phyloP scores from a whole-genome alignment of 2,888 invertebrate species.

The Mythimna loreyi region DNA sequence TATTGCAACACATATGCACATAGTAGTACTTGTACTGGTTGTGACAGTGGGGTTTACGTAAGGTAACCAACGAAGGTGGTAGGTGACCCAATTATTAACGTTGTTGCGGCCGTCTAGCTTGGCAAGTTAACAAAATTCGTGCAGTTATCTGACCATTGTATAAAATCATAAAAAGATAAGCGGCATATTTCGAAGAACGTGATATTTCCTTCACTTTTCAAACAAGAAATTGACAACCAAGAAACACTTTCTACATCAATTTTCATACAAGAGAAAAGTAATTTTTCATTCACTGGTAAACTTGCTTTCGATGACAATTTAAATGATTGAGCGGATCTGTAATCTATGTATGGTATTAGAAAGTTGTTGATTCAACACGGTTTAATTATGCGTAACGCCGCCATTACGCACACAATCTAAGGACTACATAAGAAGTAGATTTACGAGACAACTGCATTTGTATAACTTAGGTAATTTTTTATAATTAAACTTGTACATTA shows the following conservation, averaged over 20 bases:
- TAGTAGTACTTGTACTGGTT: conserved; percentile 75
- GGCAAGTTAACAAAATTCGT: conserved; percentile 22
- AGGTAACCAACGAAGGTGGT: conserved; percentile 75
- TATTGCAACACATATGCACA: conserved; percentile 77
- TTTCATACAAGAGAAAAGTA: background rate
- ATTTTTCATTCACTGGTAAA: conserved; percentile 11
- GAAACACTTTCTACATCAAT: background rate
- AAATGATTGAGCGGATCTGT: conserved; percentile 58
- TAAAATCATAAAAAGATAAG: conserved; percentile 18
- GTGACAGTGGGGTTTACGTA: conserved; percentile 87
- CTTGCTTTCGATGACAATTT: conserved; percentile 47
- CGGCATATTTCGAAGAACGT: background rate
- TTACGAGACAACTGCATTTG: conserved; percentile 38
- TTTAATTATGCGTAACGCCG: conserved; percentile 73
- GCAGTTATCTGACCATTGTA: conserved; percentile 7
- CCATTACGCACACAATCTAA: conserved; percentile 63
- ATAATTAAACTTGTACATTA: background rate
- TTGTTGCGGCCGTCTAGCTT: conserved; percentile 64
- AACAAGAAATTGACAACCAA: too few species aligned
- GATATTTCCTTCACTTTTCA: background rate
- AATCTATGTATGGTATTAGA: conserved; percentile 72
- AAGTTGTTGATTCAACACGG: conserved; percentile 72
- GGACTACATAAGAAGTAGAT: conserved; percentile 49
- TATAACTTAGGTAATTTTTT: conserved; percentile 3
- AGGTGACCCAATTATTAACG: conserved; percentile 85